Base-by-base conservation (phyloP, 2,888 invertebrate genomes). In the Aplocera efformata region DNA sequence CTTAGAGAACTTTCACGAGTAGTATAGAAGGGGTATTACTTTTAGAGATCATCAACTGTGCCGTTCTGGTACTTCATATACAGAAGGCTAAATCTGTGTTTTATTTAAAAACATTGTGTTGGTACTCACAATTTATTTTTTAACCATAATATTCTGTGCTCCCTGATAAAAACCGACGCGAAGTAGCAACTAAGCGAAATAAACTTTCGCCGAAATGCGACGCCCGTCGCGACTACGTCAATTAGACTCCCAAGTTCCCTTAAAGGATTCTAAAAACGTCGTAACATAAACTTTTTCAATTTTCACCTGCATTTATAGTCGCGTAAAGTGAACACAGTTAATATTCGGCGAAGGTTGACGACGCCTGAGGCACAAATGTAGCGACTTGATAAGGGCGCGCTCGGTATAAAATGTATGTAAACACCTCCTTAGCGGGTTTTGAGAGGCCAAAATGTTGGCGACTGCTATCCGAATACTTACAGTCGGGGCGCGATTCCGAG, bases 221-320 rank as follows among this genome's bases (percentile, higher is more conserved):
- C 34, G 44, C 32, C 20, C 33, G 29, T 21, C 44, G 30, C 39
- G 38, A 10, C 47, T 43, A 43, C 60, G 52, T 62, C 66, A 70
- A 85, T 84, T 84, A 80, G 67, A 74, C 58, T 60, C 61, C 53
- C 58, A 64, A 66, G 64, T 71, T 67, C 65, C 74, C 64, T 76
- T 79, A 69, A 62, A 58, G 63, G 77, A 77, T 68, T 71, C 72
- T 76, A 79, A 79, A 81, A 67, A 60, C 65, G 66, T 82, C 76
- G 74, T 83, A 78, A 84, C 79, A 75, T 82, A 81, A 84, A 85
- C 79, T 83, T 86, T 86, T 86, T 83, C 81, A 86, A 86, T 85
- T 86, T 85, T 80, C 83, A 82, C 81, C 77, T 82, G 71, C 75
- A 79, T 76, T 81, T 80, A 79, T 77, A 77, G 67, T 71, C 70